phyloP scores from a whole-genome alignment of 2,113 vertebrate genomes.

The Bucco capensis region DNA sequence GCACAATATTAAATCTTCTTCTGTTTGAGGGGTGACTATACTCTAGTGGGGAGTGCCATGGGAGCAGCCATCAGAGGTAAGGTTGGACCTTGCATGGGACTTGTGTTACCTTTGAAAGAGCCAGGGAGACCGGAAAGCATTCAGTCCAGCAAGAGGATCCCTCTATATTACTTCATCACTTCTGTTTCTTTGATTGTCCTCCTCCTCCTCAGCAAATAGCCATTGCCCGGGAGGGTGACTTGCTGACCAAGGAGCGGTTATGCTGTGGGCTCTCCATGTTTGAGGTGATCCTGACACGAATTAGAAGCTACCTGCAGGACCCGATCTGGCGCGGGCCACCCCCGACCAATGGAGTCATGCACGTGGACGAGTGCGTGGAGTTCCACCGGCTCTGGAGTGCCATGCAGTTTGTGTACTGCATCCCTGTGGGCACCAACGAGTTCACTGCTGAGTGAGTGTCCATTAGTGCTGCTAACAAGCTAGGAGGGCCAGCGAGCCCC shows the following conservation, averaged over 20 bases:
- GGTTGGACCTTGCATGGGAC: background rate
- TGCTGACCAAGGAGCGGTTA: constrained; percentile 97
- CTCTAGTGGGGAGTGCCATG: background rate
- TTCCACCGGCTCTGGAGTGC: constrained; percentile 91
- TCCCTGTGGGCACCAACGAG: constrained; percentile 86
- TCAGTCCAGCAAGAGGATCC: background rate
- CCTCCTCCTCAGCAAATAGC: constrained; percentile 90
- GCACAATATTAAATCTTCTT: background rate
- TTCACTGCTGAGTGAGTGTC: constrained; percentile 93
- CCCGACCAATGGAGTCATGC: constrained; percentile 97
- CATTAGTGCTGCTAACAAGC: accelerated
- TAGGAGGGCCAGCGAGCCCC: accelerated
- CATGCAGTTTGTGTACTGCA: constrained; percentile 92
- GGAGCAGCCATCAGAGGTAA: constrained; percentile 40
- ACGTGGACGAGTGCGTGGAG: constrained; percentile 97
- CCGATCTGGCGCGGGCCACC: constrained; percentile 95
- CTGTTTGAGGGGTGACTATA: background rate
- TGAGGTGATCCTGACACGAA: constrained; percentile 95
- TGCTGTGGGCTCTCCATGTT: constrained; percentile 99
- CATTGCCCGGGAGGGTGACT: constrained; percentile 95
- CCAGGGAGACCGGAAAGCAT: background rate
- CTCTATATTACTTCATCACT: background rate
- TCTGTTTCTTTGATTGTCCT: constrained; percentile 23
- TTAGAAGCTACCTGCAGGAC: constrained; percentile 96
- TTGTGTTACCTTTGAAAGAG: background rate